Evolutionary conservation across 2,113 vertebrate genomes (phyloP).

Genomic region (Gavialis gangeticus): DNA sequence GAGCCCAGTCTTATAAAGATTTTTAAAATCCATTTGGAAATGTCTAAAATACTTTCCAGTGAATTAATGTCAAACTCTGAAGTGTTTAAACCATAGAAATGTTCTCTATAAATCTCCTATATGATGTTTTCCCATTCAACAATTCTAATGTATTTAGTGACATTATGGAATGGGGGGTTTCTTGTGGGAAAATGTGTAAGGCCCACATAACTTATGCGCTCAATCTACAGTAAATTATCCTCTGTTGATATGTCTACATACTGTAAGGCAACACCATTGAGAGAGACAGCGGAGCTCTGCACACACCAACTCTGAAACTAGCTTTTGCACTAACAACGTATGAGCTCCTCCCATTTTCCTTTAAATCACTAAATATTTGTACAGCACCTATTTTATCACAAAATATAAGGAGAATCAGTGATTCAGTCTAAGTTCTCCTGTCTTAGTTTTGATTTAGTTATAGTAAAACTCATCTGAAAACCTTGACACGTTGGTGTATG

Average conservation of each 20-base stretch:
- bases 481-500: not conserved
- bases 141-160: not conserved
- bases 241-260: not conserved
- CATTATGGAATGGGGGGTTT: conserved; percentile 22
- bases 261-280: too few relatives aligned
- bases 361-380: not conserved
- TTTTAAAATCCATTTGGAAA: not conserved
- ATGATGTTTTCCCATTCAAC: not conserved
- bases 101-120: not conserved
- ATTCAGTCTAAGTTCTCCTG: conserved; percentile 28
- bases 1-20: not conserved
- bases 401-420: not conserved
- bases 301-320: too few relatives aligned
- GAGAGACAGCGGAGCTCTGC: too few relatives aligned
- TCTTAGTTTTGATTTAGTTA: conserved; percentile 24
- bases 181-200: conserved; percentile 27
- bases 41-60: not conserved
- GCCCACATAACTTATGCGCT: conserved; percentile 2
- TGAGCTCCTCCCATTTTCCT: conserved; percentile 20
- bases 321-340: too few relatives aligned
- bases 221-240: conserved; percentile 48
- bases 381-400: conserved; percentile 48
- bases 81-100: not conserved
- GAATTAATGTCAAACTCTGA: not conserved
- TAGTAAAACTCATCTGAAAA: not conserved